These are phyloP conservation scores for Drosophila mulleri DNA, from an alignment of 2,888 invertebrate genomes.

Conservation along the genomic window DNA sequence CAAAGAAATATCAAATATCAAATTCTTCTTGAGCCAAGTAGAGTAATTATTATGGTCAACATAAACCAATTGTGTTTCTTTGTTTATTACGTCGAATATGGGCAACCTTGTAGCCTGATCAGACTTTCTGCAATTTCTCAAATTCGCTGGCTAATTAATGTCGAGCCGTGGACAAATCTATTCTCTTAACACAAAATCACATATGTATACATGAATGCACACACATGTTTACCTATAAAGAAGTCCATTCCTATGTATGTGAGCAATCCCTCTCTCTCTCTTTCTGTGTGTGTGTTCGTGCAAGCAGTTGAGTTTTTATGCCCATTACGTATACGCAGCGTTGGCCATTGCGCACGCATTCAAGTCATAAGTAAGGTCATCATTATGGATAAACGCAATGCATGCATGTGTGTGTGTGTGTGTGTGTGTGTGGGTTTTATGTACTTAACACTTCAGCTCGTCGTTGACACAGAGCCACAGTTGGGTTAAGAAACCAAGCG, in stretches of 20 bases:
- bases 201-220: conserved; percentile 8
- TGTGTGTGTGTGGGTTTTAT: conserved; percentile 72
- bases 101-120: too few species aligned
- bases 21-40: too few species aligned
- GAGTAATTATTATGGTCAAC: too few species aligned
- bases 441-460: conserved; percentile 79
- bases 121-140: conserved; percentile 1
- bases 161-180: conserved; percentile 37
- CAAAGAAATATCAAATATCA: too few species aligned
- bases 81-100: too few species aligned
- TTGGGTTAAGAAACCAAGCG: conserved; percentile 45
- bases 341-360: conserved; percentile 43
- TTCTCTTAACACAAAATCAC: conserved; percentile 8
- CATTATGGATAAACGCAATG: conserved; percentile 79
- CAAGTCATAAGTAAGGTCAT: conserved; percentile 77
- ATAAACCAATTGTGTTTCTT: too few species aligned
- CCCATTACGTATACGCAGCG: conserved; percentile 68
- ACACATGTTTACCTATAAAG: background rate
- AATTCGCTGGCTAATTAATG: conserved; percentile 28
- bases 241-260: background rate
- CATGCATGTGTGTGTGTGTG: conserved; percentile 37
- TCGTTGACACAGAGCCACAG: conserved; percentile 62
- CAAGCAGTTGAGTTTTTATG: conserved; percentile 32
- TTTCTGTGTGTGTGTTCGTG: background rate
- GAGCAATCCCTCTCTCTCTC: background rate